Conservation (phyloP, 2,888 invertebrate species). For the Glaucopsyche alexis region DNA sequence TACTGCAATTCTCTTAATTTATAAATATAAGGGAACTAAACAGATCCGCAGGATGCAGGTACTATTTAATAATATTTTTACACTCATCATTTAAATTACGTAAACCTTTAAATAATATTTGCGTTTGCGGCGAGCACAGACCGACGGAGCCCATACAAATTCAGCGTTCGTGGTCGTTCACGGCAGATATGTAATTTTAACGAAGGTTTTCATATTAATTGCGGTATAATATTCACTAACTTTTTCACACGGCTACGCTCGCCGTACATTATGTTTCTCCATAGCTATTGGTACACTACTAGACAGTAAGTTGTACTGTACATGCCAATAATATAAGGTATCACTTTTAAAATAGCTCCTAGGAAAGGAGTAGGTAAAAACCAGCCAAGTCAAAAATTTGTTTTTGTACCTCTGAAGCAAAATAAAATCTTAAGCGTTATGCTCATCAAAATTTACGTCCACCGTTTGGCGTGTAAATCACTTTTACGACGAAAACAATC, state of each 20-base stretch:
- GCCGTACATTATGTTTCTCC: not conserved
- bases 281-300: too few species aligned
- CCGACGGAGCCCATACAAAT: not conserved
- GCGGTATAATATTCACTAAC: not conserved
- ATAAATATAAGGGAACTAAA: too few species aligned
- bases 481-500: slow-evolving; percentile 20
- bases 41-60: too few species aligned
- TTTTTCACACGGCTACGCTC: not conserved
- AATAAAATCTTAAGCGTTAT: slow-evolving; percentile 17
- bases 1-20: too few species aligned
- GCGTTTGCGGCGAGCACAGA: not conserved
- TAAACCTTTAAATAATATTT: slow-evolving; percentile 7
- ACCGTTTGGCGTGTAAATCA: not conserved
- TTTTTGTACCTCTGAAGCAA: not conserved
- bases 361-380: not conserved
- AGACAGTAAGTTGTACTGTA: too few species aligned
- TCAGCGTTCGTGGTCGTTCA: not conserved
- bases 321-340: too few species aligned
- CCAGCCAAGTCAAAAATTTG: not conserved
- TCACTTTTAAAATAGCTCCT: not conserved
- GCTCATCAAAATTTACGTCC: slow-evolving; percentile 15
- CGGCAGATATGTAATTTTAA: not conserved
- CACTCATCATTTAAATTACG: not conserved
- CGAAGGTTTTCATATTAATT: not conserved
- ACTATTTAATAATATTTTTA: not conserved